Evolutionary conservation across 2,113 vertebrate species (phyloP).

Genomic region (Oreocharis arfaki): DNA sequence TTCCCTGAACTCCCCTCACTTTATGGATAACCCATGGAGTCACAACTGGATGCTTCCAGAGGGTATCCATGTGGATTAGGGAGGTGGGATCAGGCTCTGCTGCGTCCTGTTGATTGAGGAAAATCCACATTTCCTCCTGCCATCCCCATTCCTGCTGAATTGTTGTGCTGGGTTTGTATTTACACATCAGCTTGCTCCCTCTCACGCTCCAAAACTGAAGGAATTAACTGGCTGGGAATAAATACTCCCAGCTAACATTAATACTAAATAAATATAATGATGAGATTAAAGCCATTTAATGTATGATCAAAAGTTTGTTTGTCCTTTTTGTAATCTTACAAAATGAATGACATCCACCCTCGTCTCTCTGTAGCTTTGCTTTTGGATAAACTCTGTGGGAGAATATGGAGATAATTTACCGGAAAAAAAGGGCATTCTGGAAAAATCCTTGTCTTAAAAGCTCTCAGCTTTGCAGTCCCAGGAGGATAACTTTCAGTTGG

Average conservation of each 20-base stretch:
- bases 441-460: neutral
- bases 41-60: neutral
- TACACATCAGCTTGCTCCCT: neutral
- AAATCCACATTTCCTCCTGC: neutral
- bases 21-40: neutral
- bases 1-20: too few relatives aligned
- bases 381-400: neutral
- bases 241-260: neutral
- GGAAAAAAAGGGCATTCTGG: neutral
- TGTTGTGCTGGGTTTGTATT: neutral
- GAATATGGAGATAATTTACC: neutral
- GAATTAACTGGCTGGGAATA: neutral
- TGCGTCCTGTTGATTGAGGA: neutral
- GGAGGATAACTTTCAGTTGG: neutral
- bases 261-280: neutral
- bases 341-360: too few relatives aligned
- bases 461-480: neutral
- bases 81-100: neutral
- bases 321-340: neutral
- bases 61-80: neutral
- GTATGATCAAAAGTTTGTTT: neutral
- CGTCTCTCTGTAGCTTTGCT: neutral
- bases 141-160: neutral
- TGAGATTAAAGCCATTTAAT: neutral
- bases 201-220: neutral